Evolutionary conservation across 1,140 invertebrate genomes (phyloP).

Genomic region (Leptonema lineaticorne): DNA sequence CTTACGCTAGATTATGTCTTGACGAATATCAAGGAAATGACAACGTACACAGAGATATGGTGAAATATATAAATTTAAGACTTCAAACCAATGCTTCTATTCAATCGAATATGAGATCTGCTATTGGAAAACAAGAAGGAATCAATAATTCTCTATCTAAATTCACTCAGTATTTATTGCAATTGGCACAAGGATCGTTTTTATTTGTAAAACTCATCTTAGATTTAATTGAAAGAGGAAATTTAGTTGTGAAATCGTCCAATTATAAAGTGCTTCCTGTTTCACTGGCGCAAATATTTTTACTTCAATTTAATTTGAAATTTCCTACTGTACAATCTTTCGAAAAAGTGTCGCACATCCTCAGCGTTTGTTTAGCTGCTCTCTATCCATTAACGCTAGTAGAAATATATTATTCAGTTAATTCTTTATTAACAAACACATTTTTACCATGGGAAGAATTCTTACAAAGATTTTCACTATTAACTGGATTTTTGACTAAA

Average conservation of each 20-base stretch:
- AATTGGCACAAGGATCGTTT: slow-evolving; percentile 84
- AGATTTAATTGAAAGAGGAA: slow-evolving; percentile 91
- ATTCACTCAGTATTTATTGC: slow-evolving; percentile 83
- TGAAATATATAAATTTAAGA: slow-evolving; percentile 84
- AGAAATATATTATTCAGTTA: slow-evolving; percentile 93
- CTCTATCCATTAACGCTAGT: slow-evolving; percentile 86
- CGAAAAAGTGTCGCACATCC: slow-evolving; percentile 81
- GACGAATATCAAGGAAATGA: slow-evolving; percentile 68
- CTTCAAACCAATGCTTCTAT: slow-evolving; percentile 77
- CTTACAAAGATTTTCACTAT: slow-evolving; percentile 78
- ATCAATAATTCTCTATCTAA: slow-evolving; percentile 66
- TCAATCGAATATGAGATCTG: slow-evolving; percentile 78
- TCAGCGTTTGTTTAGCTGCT: slow-evolving; percentile 87
- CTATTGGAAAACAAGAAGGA: slow-evolving; percentile 66
- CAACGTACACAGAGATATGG: slow-evolving; percentile 76
- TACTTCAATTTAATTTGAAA: slow-evolving; percentile 88
- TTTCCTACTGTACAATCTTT: slow-evolving; percentile 90
- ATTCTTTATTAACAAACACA: slow-evolving; percentile 74
- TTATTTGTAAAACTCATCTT: slow-evolving; percentile 89
- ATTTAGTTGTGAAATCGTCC: slow-evolving; percentile 89
- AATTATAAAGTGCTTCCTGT: slow-evolving; percentile 93
- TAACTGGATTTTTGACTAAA: slow-evolving; percentile 84
- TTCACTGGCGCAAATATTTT: slow-evolving; percentile 88
- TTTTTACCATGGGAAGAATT: slow-evolving; percentile 89
- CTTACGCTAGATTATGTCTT: slow-evolving; percentile 72